A percentile compares a stretch with the other conserved stretches of the same genome.
Conservation (phyloP, 64 coral and sea anemone species). For the Orbicella faveolata region DNA sequence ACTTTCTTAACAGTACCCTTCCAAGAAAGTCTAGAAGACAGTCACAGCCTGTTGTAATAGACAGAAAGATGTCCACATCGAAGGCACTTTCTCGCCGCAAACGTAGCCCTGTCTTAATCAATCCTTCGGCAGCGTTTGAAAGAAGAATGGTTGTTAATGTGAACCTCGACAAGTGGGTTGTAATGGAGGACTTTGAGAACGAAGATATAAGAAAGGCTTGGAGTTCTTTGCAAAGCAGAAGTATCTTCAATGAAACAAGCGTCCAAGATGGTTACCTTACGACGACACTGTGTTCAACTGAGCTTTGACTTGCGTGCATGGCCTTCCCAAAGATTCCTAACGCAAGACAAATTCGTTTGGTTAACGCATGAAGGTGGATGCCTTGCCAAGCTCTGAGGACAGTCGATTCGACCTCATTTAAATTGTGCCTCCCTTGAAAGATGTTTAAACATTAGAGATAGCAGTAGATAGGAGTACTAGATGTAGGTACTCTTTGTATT, state of each 20-base stretch:
- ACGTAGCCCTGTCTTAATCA: background rate
- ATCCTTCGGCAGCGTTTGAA: background rate
- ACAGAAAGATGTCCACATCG: background rate
- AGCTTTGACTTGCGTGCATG: slow-evolving; percentile 37
- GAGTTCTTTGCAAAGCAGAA: background rate
- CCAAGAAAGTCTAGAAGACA: background rate
- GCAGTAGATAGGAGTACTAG: no score
- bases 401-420: no score
- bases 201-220: slow-evolving; percentile 1
- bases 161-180: background rate
- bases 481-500: no score
- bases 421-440: no score
- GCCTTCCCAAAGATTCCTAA: background rate
- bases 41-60: background rate
- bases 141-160: background rate
- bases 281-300: slow-evolving; percentile 63
- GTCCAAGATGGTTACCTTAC: slow-evolving; percentile 51
- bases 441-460: no score
- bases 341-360: background rate
- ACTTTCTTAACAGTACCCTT: background rate
- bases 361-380: background rate
- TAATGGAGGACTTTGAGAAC: background rate
- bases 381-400: no score
- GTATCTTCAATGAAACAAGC: slow-evolving; percentile 33
- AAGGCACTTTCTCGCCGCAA: background rate